Evolutionary conservation across 2,888 invertebrate genomes (phyloP).

Genomic region (Chalcis sispes): DNA sequence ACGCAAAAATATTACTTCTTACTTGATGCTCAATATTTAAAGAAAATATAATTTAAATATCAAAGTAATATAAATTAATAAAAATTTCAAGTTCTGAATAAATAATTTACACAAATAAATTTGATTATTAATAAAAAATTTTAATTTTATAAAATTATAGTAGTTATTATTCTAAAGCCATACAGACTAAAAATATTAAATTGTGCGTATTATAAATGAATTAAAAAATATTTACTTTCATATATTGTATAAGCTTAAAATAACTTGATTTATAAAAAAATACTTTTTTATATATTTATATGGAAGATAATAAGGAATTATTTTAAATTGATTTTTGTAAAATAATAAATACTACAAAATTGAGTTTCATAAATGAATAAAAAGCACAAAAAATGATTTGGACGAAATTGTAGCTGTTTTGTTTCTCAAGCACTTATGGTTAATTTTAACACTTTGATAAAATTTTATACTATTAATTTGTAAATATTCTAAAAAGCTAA

Average conservation of each 20-base stretch:
- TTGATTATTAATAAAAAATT: slow-evolving; percentile 25
- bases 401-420: no score
- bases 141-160: slow-evolving; percentile 28
- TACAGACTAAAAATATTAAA: slow-evolving; percentile 29
- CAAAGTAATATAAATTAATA: slow-evolving; percentile 9
- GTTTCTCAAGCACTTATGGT: no score
- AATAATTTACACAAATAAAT: slow-evolving; percentile 20
- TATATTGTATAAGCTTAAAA: no score
- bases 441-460: no score
- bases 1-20: slow-evolving; percentile 35
- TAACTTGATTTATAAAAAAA: slow-evolving; percentile 10
- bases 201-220: slow-evolving; percentile 27
- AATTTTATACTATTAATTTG: no score
- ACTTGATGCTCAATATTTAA: slow-evolving; percentile 1
- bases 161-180: slow-evolving; percentile 32
- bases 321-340: no score
- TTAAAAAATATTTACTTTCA: slow-evolving; percentile 22
- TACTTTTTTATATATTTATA: neutral
- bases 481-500: no score
- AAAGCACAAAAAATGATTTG: no score
- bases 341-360: no score
- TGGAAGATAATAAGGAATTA: no score
- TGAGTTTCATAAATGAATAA: no score
- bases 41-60: neutral
- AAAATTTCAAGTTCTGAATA: slow-evolving; percentile 27